A percentile compares a stretch with the other conserved stretches of the same genome.
Conservation (phyloP, 2,797 vertebrate genomes). For the Dendrocincla tyrannina region DNA sequence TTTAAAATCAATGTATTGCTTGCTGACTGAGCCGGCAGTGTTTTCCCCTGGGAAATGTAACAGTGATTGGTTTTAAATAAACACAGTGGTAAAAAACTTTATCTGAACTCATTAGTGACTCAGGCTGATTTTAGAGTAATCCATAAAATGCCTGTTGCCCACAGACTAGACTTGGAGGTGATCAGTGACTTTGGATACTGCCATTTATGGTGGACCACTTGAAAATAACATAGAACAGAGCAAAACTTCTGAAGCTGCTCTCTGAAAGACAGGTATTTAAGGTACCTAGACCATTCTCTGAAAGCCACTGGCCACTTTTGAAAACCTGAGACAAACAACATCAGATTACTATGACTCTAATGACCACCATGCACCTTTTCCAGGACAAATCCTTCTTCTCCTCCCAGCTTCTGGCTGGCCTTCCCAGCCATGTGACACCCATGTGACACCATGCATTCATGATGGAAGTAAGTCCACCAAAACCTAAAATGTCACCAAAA, state of each 20-base stretch:
- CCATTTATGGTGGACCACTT: background rate
- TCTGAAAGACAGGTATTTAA: background rate
- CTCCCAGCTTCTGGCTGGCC: background rate
- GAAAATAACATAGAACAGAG: background rate
- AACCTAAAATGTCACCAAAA: background rate
- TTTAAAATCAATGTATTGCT: conserved; percentile 48
- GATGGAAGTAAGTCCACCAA: background rate
- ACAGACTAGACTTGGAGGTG: background rate
- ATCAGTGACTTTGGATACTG: background rate
- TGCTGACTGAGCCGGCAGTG: background rate
- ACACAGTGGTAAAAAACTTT: conserved; percentile 3
- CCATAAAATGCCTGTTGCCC: background rate
- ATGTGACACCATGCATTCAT: background rate
- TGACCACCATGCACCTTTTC: background rate
- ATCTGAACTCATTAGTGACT: conserved; percentile 16
- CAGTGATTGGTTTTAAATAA: conserved; percentile 10
- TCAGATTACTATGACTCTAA: background rate
- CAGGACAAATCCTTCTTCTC: background rate
- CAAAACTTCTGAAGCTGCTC: background rate
- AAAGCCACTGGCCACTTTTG: background rate
- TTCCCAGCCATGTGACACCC: background rate
- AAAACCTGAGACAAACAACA: background rate
- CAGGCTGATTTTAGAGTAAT: background rate
- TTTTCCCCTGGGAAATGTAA: conserved; percentile 15
- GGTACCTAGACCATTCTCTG: background rate